Base-by-base conservation (phyloP, 2,113 vertebrate genomes). In the Artemisiospiza belli region DNA sequence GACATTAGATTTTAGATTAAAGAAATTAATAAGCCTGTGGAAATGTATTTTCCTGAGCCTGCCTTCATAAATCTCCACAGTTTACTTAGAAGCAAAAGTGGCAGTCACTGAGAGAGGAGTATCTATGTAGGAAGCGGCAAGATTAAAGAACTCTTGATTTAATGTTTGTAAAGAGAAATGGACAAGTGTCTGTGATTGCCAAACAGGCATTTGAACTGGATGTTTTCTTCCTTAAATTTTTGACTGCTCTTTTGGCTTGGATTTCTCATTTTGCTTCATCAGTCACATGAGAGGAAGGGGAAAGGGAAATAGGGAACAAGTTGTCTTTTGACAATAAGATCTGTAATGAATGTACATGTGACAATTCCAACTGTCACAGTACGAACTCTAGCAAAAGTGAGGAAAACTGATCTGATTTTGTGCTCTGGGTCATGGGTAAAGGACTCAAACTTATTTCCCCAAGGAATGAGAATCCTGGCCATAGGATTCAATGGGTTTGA, bases 1-100 rank as follows among this genome's bases (percentile, higher is more conserved):
- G 43, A 54, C 68, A 49, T 33, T 67, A 33, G 37, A 89, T 59
- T 95, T 90, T 31, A 37, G 76, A 81, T 94, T 68, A 86, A 96
- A 72, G 55, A 80, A 85, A 94, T 58, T 82, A 76, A 73, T 83
- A 83, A 90, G 47, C 67, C 37, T 16, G 22, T 39, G 28, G 54
- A 90, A 68, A 49, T 35, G 12, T 0, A 5, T 68, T 55, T 88
- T 62, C 44, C 33, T 37, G 25, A 70, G 12, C 10, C 13, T 75
- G 80, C 18, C 30, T 89, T 92, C 6, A 4, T 17, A 9, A 27
- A 24, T 24, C 17, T 75, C 23, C 5, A 8, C 6, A 24, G 16
- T 49, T 90, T 25, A 59, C 10, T 67, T 79, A 54, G 47, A 88
- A 82, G 43, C 15, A 55, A 75, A 92, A 51, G 22, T 75, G 20